A percentile compares a stretch with the other conserved stretches of the same genome.
Conservation (phyloP, 1,140 invertebrate genomes). For the Drosophila baimaii region DNA sequence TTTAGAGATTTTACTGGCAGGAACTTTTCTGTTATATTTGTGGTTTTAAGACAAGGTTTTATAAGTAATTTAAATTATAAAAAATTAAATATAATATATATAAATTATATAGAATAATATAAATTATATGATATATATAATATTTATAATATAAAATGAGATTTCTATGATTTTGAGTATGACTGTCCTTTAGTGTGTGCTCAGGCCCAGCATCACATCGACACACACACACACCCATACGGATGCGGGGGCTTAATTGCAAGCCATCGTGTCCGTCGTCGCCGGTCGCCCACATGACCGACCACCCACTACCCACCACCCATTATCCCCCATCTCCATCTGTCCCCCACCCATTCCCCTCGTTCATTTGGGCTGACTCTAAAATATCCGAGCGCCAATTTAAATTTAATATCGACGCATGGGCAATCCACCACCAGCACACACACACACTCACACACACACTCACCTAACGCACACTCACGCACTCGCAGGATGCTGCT, state of each 20-base stretch:
- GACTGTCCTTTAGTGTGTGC: background rate
- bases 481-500: slow-evolving; percentile 11
- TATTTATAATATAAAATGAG: no score
- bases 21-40: background rate
- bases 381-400: slow-evolving; percentile 80
- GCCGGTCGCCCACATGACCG: slow-evolving; percentile 26
- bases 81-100: background rate
- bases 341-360: background rate
- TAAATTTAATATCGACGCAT: slow-evolving; percentile 82
- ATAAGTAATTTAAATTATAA: background rate
- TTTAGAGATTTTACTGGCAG: no score
- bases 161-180: background rate
- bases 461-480: slow-evolving; percentile 30
- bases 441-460: slow-evolving; percentile 24
- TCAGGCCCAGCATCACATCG: background rate
- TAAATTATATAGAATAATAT: no score
- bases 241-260: slow-evolving; percentile 70
- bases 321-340: slow-evolving; percentile 5
- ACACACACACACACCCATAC: background rate
- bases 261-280: slow-evolving; percentile 66
- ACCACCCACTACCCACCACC: slow-evolving; percentile 9
- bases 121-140: no score
- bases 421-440: slow-evolving; percentile 54
- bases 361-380: slow-evolving; percentile 50
- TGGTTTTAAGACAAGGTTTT: no score